A percentile compares a stretch with the other conserved stretches of the same genome.
phyloP scores from a whole-genome alignment of 2,888 invertebrate species.

The Scaptomyza flava region DNA sequence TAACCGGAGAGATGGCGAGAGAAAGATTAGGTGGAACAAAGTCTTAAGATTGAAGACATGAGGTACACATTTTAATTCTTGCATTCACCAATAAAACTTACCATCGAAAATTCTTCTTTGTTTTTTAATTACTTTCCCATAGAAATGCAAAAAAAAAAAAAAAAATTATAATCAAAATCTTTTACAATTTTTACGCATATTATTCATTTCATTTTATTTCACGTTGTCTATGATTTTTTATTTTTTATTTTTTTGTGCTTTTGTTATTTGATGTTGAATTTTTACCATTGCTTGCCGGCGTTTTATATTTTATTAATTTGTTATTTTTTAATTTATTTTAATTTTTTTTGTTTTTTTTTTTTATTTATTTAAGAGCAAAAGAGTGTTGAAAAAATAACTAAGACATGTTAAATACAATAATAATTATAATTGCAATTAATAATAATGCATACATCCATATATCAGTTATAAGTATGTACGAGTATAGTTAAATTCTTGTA shows the following conservation, averaged over 20 bases:
- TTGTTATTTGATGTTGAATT: constrained; percentile 43
- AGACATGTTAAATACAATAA: constrained; percentile 77
- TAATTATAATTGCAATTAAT: constrained; percentile 66
- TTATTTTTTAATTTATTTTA: constrained; percentile 57
- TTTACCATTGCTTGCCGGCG: constrained; percentile 72
- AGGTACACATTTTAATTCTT: no score
- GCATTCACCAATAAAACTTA: background rate
- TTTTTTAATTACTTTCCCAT: no score
- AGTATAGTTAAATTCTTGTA: constrained; percentile 64
- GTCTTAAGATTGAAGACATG: no score
- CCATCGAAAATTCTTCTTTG: background rate
- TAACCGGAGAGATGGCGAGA: no score
- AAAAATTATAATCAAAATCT: no score
- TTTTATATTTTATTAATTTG: constrained; percentile 47
- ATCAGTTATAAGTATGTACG: constrained; percentile 64
- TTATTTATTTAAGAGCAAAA: constrained; percentile 82
- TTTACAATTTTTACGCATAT: constrained; percentile 13
- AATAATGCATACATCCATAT: constrained; percentile 63
- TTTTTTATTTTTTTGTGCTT: constrained; percentile 28
- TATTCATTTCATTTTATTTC: constrained; percentile 60
- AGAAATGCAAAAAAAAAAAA: background rate
- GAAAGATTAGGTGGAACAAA: no score
- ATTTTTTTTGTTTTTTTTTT: no score
- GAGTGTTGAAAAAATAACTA: constrained; percentile 82
- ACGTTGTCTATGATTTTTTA: constrained; percentile 13